Conservation (phyloP, 2,113 vertebrate species). For the Nettapus auritus region DNA sequence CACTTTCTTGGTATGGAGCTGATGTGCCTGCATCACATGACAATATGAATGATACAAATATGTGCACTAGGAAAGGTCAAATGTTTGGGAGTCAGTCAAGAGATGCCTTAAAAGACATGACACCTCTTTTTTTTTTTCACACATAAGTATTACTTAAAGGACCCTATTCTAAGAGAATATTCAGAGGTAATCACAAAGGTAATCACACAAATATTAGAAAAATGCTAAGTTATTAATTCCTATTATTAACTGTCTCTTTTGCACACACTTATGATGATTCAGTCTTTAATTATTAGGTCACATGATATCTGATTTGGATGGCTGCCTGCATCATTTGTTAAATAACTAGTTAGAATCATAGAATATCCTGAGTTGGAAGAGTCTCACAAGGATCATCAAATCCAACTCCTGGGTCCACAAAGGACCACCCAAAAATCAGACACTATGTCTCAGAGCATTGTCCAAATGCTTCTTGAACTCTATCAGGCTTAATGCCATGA, state of each 20-base stretch:
- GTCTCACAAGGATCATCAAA: too few relatives aligned
- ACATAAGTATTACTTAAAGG: background rate
- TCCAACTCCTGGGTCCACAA: too few relatives aligned
- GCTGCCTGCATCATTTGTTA: background rate
- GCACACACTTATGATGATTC: background rate
- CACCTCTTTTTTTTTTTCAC: background rate
- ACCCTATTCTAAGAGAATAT: background rate
- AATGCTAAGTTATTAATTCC: background rate
- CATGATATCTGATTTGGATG: background rate
- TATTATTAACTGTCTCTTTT: background rate
- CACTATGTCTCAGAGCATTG: too few relatives aligned
- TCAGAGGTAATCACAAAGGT: background rate
- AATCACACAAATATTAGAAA: background rate
- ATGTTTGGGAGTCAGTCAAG: background rate
- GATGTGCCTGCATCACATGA: background rate
- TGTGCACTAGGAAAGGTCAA: background rate
- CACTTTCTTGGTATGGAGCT: background rate
- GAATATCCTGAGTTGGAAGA: too few relatives aligned
- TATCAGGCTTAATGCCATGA: too few relatives aligned
- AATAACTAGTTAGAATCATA: background rate
- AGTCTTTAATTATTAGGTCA: background rate
- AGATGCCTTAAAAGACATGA: background rate
- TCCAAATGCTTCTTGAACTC: too few relatives aligned
- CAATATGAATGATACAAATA: background rate
- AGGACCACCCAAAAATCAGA: too few relatives aligned